Conservation (phyloP, 2,888 invertebrate genomes). For the Pollenia amentaria region DNA sequence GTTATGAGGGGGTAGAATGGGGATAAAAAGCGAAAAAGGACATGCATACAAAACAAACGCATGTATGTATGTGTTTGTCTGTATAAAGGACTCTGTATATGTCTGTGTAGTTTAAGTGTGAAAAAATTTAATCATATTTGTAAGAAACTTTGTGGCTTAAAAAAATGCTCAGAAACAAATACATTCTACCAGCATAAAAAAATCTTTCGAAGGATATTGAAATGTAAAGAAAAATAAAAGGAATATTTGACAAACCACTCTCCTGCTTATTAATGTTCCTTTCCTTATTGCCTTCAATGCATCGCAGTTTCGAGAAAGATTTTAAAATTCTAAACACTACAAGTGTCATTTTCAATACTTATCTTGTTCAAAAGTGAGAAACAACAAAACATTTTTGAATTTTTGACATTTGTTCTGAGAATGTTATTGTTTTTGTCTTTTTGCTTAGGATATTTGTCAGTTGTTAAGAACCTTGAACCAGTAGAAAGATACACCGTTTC, state of each 20-base stretch:
- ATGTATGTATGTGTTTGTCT: background rate
- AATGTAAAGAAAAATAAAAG: slow-evolving; percentile 5
- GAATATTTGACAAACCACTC: slow-evolving; percentile 37
- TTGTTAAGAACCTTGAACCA: slow-evolving; percentile 20
- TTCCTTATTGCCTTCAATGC: slow-evolving; percentile 41
- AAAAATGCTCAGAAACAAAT: background rate
- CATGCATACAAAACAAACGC: slow-evolving; percentile 41
- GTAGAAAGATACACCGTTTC: slow-evolving; percentile 40
- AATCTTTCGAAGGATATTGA: slow-evolving; percentile 23
- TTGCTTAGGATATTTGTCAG: slow-evolving; percentile 37
- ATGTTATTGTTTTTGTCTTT: slow-evolving; percentile 43
- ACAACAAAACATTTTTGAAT: slow-evolving; percentile 10
- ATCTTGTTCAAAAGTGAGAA: slow-evolving; percentile 38
- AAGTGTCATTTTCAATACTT: slow-evolving; percentile 79
- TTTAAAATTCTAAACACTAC: slow-evolving; percentile 82
- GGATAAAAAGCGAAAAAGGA: slow-evolving; percentile 53
- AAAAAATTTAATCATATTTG: slow-evolving; percentile 43
- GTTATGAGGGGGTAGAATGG: background rate
- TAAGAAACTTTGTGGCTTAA: slow-evolving; percentile 46
- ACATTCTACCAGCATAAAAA: background rate
- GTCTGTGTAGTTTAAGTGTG: slow-evolving; percentile 46
- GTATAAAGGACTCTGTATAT: background rate
- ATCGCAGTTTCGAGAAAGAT: slow-evolving; percentile 56
- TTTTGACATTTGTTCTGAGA: slow-evolving; percentile 53
- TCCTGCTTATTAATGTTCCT: slow-evolving; percentile 9